Base-by-base conservation (phyloP, 2,797 vertebrate species). In the Cirrhinus mrigala region DNA sequence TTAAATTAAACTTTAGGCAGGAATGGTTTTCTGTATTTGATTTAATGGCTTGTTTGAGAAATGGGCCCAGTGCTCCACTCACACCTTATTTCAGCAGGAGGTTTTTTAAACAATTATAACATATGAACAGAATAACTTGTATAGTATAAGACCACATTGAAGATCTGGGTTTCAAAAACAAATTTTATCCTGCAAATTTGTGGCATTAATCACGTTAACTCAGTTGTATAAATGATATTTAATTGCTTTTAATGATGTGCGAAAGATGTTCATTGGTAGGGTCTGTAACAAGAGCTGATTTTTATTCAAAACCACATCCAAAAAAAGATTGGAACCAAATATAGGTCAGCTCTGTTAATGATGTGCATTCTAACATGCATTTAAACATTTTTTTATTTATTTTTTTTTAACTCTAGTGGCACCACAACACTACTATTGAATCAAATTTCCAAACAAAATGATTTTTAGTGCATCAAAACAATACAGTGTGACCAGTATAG, bases 31-130 rank as follows among this genome's bases (percentile, higher is more conserved):
- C 10, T 75, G 37, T 71, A 8, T 77, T 71, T 60, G 6, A 44
- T 74, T 82, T n/a, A 76, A 54, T 54, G 37, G 37, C 22, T 85
- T 40, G 46, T 18, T 76, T 66, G 20, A 81, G 69, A 54, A 18
- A 50, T 29, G 8, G 79, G 12, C 29, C 14, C 20, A 54, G 54
- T 73, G 48, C 50, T 58, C 37, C 52, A 29, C n/a, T 29, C 54
- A 3, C 18, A 33, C 46, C 54, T 78, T 11, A 79, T 75, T 70
- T 70, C 0, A 75, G 64, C 11, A 18, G 8, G 64, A 64, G 2
- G 10, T 14, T 64, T 69, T 79, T 64, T 15, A 54, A 50, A 46
- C 20, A 12, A 46, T 33, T 48, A 3, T 0, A 56, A 37, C 64
- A 73, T 15, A 6, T 70, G 50, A 76, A 40, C 5, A n/a, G n/a